Base-by-base conservation (phyloP, 2,113 vertebrate species). In the Axis porcinus region DNA sequence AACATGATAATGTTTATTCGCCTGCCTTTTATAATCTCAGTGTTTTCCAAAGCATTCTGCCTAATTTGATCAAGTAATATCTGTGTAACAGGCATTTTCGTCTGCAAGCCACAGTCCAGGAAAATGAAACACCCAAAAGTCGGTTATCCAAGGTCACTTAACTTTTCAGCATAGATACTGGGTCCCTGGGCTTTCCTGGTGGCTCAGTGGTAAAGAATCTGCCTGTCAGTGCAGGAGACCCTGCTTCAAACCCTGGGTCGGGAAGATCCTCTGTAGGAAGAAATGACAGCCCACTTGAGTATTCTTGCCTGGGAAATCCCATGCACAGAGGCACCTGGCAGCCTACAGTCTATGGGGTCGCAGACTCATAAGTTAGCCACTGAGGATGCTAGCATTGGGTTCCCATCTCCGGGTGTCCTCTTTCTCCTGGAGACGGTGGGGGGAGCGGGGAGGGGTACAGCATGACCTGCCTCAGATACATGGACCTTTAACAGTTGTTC, bases 31-130 rank as follows among this genome's bases (percentile, higher is more conserved):
- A 88, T 45, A 60, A 86, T 86, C 57, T 92, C 81, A 67, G 0
- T 43, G 40, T 28, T 78, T 97, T 90, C 93, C 33, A 50, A 96
- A 96, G 60, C 36, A 89, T 45, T 74, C 45, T 95, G 70, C 23
- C 28, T 54, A 94, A 91, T 86, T 45, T 43, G 74, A 83, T 54
- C 21, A 30, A 17, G 52, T 36, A 50, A 74, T 33, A 97, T 36
- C 54, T 81, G 43, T 62, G 47, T 12, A 52, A 60, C 25, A 92
- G 50, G 28, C 7, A 52, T 95, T 79, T 50, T 28, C 16, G 94
- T 9, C 25, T 5, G 21, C 40, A 55, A 13, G 57, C 13, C 40
- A 47, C 3, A 91, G 25, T 92, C 8, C 19, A 64, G 52, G 16
- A n/a, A 96, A 87, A 17, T 54, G 50, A 92, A 89, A 84, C 6